phyloP scores from a whole-genome alignment of 2,888 invertebrate species.

The Morpho helenor region DNA sequence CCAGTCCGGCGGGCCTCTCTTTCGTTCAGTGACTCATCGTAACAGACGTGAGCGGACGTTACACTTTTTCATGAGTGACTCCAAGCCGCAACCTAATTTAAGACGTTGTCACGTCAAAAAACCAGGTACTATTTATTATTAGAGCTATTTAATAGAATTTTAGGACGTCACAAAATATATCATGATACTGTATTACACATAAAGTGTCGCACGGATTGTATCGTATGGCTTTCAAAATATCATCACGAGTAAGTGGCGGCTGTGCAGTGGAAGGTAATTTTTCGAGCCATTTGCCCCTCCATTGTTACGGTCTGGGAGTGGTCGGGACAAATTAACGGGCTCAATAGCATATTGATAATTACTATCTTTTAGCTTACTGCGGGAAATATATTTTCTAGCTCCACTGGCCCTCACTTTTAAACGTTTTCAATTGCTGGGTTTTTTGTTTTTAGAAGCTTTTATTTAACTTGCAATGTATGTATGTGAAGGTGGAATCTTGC shows the following conservation, averaged over 20 bases:
- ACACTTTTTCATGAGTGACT: too few species aligned
- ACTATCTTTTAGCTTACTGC: slow-evolving; percentile 25
- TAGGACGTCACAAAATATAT: too few species aligned
- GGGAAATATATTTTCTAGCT: slow-evolving; percentile 5
- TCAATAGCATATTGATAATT: slow-evolving; percentile 50
- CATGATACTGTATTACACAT: background rate
- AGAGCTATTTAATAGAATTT: too few species aligned
- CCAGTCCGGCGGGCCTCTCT: too few species aligned
- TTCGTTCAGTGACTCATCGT: too few species aligned
- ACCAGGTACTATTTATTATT: too few species aligned
- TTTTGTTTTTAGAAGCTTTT: background rate
- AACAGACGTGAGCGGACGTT: too few species aligned
- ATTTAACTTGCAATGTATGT: too few species aligned
- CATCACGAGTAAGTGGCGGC: slow-evolving; percentile 21
- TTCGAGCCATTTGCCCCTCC: slow-evolving; percentile 57
- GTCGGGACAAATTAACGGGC: slow-evolving; percentile 32
- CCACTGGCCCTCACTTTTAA: background rate
- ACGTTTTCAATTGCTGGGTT: background rate
- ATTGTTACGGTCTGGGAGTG: slow-evolving; percentile 36
- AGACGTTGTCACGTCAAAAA: too few species aligned
- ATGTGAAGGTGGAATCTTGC: too few species aligned
- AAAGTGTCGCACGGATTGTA: slow-evolving; percentile 6
- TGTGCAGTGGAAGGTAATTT: slow-evolving; percentile 59
- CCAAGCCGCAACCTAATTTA: too few species aligned
- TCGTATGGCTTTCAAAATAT: slow-evolving; percentile 25